Evolutionary conservation across 2,113 vertebrate species (phyloP), one percentile per base, ranked within the genome.

Genomic region (Falcunculus frontatus): DNA sequence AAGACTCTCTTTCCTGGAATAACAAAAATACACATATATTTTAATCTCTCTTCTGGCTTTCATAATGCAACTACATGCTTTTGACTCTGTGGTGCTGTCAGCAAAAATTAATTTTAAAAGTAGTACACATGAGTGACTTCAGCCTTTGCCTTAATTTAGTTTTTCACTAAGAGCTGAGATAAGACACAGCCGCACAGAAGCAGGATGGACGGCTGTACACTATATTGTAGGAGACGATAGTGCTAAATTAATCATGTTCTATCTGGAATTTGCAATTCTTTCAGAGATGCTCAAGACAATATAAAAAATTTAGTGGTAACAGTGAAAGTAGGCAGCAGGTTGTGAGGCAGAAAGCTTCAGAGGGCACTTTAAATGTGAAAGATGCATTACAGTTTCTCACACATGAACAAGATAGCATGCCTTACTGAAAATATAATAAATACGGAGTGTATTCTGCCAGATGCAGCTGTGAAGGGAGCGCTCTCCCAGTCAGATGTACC

Each of bases 161-260:
- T 98, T 97, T 90, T 94, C 95, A 68, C 96, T 97, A 96, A 97
- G 96, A 97, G 97, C 93, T 1, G 7, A 95, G 93, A 95, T 95
- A 93, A 97, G 95, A 93, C n/a, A 65, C 46, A 92, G 95, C 33
- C 7, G 5, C 9, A 27, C 80, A 59, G 96, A 96, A 97, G 95
- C 91, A 98, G 97, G 95, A 97, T 96, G 95, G 98, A 97, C 73
- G 41, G 83, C 96, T 93, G 80, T 96, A 94, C 81, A 33, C 89
- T 96, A 96, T 93, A 96, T 94, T 52, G 89, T 97, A 97, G 93
- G 94, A 98, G 95, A 97, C 62, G 96, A 96, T 95, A 83, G 93
- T 97, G 78, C 95, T 99, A 98, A 99, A 99, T 99, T 99, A 99
- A 99, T 99, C 98, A 99, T 99, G 98, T 97, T 98, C 98, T 98